These are phyloP conservation scores for Brachynemurus nebulosus DNA, from an alignment of 2,888 invertebrate species.

Conservation along the genomic window DNA sequence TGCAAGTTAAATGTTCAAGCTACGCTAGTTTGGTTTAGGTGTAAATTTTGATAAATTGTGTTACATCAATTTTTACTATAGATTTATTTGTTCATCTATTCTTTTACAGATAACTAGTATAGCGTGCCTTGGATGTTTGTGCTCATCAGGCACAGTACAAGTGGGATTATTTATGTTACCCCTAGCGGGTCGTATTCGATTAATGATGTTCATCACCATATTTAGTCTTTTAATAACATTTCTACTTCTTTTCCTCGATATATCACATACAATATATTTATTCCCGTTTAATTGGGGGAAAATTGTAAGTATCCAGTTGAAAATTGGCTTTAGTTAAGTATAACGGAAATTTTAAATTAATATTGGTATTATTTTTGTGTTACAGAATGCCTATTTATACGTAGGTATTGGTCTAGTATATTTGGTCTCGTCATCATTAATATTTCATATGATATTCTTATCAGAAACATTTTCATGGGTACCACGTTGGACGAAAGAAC, in stretches of 20 bases:
- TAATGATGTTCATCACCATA: constrained; percentile 65
- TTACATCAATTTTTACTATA: too few relatives aligned
- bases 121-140: constrained; percentile 57
- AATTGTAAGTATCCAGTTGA: constrained; percentile 42
- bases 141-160: constrained; percentile 62
- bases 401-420: constrained; percentile 57
- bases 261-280: constrained; percentile 62
- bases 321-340: constrained; percentile 4
- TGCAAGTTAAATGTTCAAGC: too few relatives aligned
- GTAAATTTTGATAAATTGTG: too few relatives aligned
- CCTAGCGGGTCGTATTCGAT: constrained; percentile 55
- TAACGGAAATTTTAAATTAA: constrained; percentile 6
- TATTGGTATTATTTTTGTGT: constrained; percentile 16
- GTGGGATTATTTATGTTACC: constrained; percentile 65
- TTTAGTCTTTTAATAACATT: constrained; percentile 60
- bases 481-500: constrained; percentile 56
- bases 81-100: too few relatives aligned
- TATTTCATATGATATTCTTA: constrained; percentile 52
- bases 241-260: constrained; percentile 63
- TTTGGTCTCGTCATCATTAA: constrained; percentile 52
- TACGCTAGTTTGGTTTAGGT: too few relatives aligned
- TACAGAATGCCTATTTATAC: constrained; percentile 58
- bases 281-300: constrained; percentile 69
- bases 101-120: constrained; percentile 49
- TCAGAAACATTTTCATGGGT: constrained; percentile 53